Evolutionary conservation across 2,797 vertebrate species (phyloP).

Genomic region (Eulemur mongoz): DNA sequence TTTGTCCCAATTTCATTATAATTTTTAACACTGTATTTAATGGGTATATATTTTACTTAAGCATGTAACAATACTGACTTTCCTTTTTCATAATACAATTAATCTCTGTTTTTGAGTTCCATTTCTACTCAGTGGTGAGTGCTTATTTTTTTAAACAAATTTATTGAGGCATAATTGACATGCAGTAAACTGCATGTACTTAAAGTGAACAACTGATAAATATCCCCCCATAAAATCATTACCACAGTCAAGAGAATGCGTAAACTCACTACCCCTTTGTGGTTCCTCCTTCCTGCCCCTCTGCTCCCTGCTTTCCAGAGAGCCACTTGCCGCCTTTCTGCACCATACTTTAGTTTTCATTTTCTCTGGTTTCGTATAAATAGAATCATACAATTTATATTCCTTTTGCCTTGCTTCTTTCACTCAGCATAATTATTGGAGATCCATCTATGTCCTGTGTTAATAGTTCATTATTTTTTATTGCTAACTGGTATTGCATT

Average conservation of each 20-base stretch:
- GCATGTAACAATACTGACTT: background rate
- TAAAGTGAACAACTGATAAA: background rate
- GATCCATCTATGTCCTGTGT: background rate
- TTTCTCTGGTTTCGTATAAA: background rate
- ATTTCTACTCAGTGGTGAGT: background rate
- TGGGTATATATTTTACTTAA: background rate
- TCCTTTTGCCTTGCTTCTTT: background rate
- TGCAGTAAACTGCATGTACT: background rate
- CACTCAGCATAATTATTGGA: background rate
- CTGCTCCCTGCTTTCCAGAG: background rate
- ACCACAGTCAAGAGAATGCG: background rate
- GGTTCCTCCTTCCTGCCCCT: background rate
- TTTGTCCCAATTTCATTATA: background rate
- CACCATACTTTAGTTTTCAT: background rate
- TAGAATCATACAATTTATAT: background rate
- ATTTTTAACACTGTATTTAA: background rate
- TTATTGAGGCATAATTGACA: background rate
- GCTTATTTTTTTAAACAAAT: background rate
- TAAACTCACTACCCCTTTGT: fast-evolving
- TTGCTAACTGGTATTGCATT: background rate
- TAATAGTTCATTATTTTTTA: background rate
- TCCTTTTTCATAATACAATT: background rate
- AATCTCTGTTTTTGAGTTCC: background rate
- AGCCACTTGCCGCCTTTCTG: background rate
- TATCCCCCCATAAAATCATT: background rate